A percentile compares a stretch with the other conserved stretches of the same genome.
phyloP scores from a whole-genome alignment of 1,140 invertebrate genomes.

The Prorops nasuta region DNA sequence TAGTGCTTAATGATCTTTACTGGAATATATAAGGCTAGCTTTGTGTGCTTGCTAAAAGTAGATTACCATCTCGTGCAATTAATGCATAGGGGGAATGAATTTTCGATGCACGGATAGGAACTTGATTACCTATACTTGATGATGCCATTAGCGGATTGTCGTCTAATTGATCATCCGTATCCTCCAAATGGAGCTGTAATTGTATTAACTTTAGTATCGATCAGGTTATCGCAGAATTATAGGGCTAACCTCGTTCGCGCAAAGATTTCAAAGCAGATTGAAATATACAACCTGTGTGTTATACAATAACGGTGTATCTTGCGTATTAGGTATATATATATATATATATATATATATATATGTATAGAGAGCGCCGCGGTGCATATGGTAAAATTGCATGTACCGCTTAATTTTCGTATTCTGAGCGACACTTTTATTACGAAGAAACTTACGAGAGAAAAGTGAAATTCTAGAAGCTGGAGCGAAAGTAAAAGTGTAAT shows the following conservation, averaged over 20 bases:
- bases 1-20: no score
- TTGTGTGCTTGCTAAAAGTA: not conserved
- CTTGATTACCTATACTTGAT: not conserved
- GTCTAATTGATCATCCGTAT: slow-evolving; percentile 3
- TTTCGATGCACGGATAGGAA: not conserved
- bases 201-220: not conserved
- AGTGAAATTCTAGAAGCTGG: no score
- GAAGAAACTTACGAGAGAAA: no score
- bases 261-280: not conserved
- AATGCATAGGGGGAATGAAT: not conserved
- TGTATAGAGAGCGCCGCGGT: not conserved
- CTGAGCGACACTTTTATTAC: no score
- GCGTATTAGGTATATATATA: not conserved
- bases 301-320: not conserved
- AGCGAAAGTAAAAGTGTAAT: no score
- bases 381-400: not conserved
- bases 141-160: slow-evolving; percentile 1
- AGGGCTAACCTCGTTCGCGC: not conserved
- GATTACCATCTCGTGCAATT: not conserved
- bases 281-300: not conserved
- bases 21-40: not conserved
- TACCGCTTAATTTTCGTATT: no score
- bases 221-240: no score
- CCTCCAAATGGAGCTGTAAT: not conserved
- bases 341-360: not conserved